These are phyloP conservation scores for Telmatherina bonti DNA, from an alignment of 2,797 vertebrate genomes.

Conservation along the genomic window DNA sequence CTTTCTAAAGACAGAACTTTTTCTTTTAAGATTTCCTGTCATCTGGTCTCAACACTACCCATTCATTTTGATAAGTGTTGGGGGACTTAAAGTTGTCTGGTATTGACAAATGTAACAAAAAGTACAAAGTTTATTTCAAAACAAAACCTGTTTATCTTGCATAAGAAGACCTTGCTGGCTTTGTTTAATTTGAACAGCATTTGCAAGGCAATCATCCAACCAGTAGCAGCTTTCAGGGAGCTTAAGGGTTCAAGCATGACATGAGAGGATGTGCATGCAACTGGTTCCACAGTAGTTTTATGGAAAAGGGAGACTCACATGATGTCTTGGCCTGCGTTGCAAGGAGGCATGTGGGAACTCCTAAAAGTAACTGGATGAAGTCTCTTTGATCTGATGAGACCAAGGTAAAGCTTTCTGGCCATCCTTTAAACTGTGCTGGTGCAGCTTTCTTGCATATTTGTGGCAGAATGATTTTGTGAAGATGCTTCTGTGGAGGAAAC, in stretches of 20 bases:
- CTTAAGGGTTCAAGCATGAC: slow-evolving; percentile 4
- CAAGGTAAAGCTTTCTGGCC: neutral
- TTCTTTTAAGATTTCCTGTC: neutral
- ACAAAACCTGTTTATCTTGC: neutral
- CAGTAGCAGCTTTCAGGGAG: neutral
- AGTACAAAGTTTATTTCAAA: neutral
- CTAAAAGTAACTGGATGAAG: slow-evolving; percentile 16
- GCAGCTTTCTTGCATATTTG: neutral
- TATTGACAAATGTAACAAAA: neutral
- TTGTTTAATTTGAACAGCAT: neutral
- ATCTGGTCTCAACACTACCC: neutral
- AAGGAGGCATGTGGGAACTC: slow-evolving; percentile 17
- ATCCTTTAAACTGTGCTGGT: neutral
- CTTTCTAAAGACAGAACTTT: neutral
- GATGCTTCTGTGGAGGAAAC: neutral
- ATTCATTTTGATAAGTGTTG: neutral
- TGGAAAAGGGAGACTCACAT: slow-evolving; percentile 37
- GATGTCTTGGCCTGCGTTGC: slow-evolving; percentile 28
- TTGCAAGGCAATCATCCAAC: neutral
- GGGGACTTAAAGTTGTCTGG: neutral
- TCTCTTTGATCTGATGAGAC: slow-evolving; percentile 18
- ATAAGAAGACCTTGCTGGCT: neutral
- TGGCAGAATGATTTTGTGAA: neutral
- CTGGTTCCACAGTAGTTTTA: slow-evolving; percentile 5
- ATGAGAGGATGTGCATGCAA: neutral